These are phyloP conservation scores for Trissoscelio sp. DNA, from an alignment of 2,888 invertebrate genomes.

Conservation along the genomic window DNA sequence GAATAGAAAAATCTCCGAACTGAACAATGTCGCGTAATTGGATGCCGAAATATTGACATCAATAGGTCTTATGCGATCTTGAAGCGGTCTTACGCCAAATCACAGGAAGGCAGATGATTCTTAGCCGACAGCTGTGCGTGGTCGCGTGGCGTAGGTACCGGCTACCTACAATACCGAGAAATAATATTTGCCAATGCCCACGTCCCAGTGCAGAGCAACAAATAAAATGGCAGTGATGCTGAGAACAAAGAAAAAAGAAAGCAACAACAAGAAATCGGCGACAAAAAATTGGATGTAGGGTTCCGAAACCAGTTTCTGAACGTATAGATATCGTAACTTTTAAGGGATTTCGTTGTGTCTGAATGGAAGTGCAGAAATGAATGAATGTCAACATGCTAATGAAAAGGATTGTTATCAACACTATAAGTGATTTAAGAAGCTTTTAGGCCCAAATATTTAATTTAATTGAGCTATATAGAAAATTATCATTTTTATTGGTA, in stretches of 20 bases:
- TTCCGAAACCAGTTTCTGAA: slow-evolving; percentile 58
- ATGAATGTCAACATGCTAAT: slow-evolving; percentile 35
- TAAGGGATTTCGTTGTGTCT: slow-evolving; percentile 50
- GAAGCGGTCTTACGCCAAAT: slow-evolving; percentile 35
- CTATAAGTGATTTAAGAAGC: neutral
- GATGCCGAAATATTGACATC: slow-evolving; percentile 49
- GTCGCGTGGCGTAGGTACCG: slow-evolving; percentile 64
- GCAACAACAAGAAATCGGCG: slow-evolving; percentile 15
- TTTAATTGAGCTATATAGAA: no score
- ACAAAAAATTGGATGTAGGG: slow-evolving; percentile 25
- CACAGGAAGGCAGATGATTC: slow-evolving; percentile 54
- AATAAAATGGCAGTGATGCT: slow-evolving; percentile 29
- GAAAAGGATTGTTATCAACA: slow-evolving; percentile 19
- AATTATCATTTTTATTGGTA: no score
- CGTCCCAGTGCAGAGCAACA: slow-evolving; percentile 33
- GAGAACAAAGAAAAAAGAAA: slow-evolving; percentile 1
- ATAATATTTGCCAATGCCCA: slow-evolving; percentile 57
- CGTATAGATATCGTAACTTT: slow-evolving; percentile 39
- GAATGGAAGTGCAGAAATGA: slow-evolving; percentile 51
- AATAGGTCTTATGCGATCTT: no score
- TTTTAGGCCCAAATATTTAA: slow-evolving; percentile 2
- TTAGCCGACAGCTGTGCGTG: slow-evolving; percentile 47
- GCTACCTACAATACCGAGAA: slow-evolving; percentile 59
- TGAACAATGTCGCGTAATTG: slow-evolving; percentile 42
- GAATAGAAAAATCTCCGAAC: slow-evolving; percentile 30